Evolutionary conservation across 2,113 vertebrate genomes (phyloP).

Genomic region (Carlito syrichta): DNA sequence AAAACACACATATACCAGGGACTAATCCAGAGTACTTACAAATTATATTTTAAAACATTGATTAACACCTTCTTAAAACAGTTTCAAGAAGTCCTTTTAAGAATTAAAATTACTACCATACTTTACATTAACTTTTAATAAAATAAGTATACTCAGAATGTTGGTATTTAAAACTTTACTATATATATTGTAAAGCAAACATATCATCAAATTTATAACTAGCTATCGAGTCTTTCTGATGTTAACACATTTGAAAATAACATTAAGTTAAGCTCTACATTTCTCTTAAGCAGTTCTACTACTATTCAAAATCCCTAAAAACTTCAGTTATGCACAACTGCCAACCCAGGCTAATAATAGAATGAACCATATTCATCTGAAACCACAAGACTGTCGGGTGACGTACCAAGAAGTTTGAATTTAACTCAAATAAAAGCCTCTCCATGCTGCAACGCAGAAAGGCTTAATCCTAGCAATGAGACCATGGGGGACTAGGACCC

Average conservation of each 20-base stretch:
- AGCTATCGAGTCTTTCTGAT: not conserved
- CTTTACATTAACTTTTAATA: conserved; percentile 12
- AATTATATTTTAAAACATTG: not conserved
- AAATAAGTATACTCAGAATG: conserved; percentile 3
- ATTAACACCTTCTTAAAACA: conserved; percentile 5
- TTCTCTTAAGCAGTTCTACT: conserved; percentile 80
- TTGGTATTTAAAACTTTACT: conserved; percentile 31
- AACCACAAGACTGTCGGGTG: conserved; percentile 97
- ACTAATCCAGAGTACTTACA: not conserved
- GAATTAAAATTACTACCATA: not conserved
- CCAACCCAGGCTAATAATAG: conserved; percentile 93
- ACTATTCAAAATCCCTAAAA: conserved; percentile 81
- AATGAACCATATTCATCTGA: conserved; percentile 92
- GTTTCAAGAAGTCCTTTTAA: not conserved
- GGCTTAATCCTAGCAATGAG: conserved; percentile 71
- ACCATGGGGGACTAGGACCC: conserved; percentile 30
- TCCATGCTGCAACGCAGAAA: conserved; percentile 80
- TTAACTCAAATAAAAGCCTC: conserved; percentile 85
- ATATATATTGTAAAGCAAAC: conserved; percentile 8
- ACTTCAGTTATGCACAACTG: conserved; percentile 81
- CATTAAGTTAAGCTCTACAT: conserved; percentile 76
- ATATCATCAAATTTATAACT: conserved; percentile 28
- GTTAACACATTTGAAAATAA: conserved; percentile 53
- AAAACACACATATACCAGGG: not conserved
- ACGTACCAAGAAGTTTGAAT: conserved; percentile 84